phyloP scores from a whole-genome alignment of 1,140 invertebrate species.

The Palaemon carinicauda region DNA sequence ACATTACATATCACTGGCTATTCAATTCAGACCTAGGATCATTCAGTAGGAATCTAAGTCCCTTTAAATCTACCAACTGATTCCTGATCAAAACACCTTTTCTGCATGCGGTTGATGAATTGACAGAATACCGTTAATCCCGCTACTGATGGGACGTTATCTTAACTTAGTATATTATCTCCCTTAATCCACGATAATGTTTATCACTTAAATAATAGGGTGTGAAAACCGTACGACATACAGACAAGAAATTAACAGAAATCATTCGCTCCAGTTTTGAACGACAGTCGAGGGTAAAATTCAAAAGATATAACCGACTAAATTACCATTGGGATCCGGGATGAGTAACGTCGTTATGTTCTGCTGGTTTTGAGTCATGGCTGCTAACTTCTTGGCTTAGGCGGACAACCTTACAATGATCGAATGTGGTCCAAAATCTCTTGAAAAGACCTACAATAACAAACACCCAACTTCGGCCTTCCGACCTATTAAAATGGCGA shows the following conservation, averaged over 20 bases:
- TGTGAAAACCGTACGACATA: too few relatives aligned
- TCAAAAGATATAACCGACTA: background rate
- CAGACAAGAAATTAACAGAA: background rate
- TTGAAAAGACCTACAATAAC: constrained; percentile 48
- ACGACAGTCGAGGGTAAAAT: background rate
- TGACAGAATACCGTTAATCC: too few relatives aligned
- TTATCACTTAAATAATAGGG: too few relatives aligned
- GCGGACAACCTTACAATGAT: background rate
- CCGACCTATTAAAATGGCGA: constrained; percentile 55
- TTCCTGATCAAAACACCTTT: too few relatives aligned
- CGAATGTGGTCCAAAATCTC: background rate
- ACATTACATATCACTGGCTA: too few relatives aligned
- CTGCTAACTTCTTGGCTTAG: background rate
- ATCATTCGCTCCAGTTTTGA: background rate
- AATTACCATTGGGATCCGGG: constrained; percentile 57
- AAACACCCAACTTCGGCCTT: constrained; percentile 47
- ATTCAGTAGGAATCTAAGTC: too few relatives aligned
- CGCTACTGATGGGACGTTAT: too few relatives aligned
- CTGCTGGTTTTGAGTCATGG: constrained; percentile 52
- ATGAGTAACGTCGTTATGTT: constrained; percentile 57
- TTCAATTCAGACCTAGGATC: too few relatives aligned
- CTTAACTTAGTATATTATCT: too few relatives aligned
- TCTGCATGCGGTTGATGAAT: too few relatives aligned
- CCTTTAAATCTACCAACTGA: too few relatives aligned
- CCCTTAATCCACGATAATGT: too few relatives aligned